phyloP scores from a whole-genome alignment of 2,113 vertebrate genomes.

The Elanoides forficatus region DNA sequence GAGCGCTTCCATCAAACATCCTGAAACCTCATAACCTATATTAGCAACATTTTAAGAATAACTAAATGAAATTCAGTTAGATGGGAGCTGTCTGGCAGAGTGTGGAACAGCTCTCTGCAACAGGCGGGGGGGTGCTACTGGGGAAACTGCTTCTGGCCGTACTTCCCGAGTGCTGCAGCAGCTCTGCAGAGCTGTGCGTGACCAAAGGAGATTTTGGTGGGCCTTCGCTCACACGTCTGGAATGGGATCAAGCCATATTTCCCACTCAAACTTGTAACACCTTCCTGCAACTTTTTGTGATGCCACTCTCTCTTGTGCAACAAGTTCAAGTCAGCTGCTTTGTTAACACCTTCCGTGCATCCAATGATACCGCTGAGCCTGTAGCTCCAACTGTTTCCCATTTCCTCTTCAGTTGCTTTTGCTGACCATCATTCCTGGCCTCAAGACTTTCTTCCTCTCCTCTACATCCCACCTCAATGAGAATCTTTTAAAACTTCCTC shows the following conservation, averaged over 20 bases:
- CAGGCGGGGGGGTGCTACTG: not conserved
- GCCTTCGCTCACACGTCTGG: rapidly evolving
- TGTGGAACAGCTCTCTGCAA: not conserved
- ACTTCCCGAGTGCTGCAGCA: not conserved
- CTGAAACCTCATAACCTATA: not conserved
- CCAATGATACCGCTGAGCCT: rapidly evolving
- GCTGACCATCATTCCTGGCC: not conserved
- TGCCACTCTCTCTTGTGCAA: not conserved
- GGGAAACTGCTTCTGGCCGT: not conserved
- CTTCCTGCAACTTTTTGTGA: not conserved
- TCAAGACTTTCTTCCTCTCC: not conserved
- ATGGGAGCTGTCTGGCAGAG: not conserved
- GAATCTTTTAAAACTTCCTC: not conserved
- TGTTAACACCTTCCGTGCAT: not conserved
- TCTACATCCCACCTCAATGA: not conserved
- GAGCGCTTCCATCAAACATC: not conserved
- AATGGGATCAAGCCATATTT: not conserved
- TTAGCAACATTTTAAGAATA: not conserved
- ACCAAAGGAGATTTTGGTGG: not conserved
- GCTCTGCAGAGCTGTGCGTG: rapidly evolving
- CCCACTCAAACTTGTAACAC: not conserved
- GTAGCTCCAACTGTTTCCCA: not conserved
- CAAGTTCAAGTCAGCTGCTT: not conserved
- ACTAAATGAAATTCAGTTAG: not conserved
- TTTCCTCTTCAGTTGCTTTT: not conserved